Conservation (phyloP, 2,888 invertebrate genomes). For the Drosophila setosimentum region DNA sequence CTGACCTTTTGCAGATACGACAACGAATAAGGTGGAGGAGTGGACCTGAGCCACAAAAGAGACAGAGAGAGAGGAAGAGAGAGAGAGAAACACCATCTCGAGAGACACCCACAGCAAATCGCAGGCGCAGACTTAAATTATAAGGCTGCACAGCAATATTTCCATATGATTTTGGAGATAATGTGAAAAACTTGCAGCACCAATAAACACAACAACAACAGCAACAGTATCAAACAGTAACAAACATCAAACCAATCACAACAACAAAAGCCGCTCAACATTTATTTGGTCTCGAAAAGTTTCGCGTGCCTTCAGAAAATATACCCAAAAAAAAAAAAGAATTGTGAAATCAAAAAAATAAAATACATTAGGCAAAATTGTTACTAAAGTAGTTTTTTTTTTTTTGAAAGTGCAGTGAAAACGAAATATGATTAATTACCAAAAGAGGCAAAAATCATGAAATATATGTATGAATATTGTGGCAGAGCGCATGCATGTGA, state of each 20-base stretch:
- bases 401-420: slow-evolving; percentile 81
- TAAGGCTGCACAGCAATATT: slow-evolving; percentile 51
- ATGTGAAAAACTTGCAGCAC: slow-evolving; percentile 71
- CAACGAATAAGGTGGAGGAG: slow-evolving; percentile 42
- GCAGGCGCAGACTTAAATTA: slow-evolving; percentile 29
- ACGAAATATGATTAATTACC: slow-evolving; percentile 80
- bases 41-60: slow-evolving; percentile 8
- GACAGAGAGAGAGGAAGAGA: slow-evolving; percentile 2
- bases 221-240: slow-evolving; percentile 37
- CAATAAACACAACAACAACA: slow-evolving; percentile 35
- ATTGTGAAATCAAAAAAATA: slow-evolving; percentile 56
- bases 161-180: slow-evolving; percentile 79
- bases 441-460: slow-evolving; percentile 64
- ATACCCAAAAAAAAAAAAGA: slow-evolving; percentile 28
- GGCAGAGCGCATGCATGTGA: slow-evolving; percentile 64
- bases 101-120: slow-evolving; percentile 49
- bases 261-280: slow-evolving; percentile 28
- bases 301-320: slow-evolving; percentile 60
- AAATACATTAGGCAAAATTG: slow-evolving; percentile 65
- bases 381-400: slow-evolving; percentile 65
- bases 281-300: slow-evolving; percentile 42
- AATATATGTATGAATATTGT: slow-evolving; percentile 57
- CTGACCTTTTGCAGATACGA: slow-evolving; percentile 77
- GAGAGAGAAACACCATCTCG: slow-evolving; percentile 2
- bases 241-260: background rate